Evolutionary conservation across 2,113 vertebrate species (phyloP), one percentile per base, ranked within the genome.

Genomic region (Lutjanus erythropterus): DNA sequence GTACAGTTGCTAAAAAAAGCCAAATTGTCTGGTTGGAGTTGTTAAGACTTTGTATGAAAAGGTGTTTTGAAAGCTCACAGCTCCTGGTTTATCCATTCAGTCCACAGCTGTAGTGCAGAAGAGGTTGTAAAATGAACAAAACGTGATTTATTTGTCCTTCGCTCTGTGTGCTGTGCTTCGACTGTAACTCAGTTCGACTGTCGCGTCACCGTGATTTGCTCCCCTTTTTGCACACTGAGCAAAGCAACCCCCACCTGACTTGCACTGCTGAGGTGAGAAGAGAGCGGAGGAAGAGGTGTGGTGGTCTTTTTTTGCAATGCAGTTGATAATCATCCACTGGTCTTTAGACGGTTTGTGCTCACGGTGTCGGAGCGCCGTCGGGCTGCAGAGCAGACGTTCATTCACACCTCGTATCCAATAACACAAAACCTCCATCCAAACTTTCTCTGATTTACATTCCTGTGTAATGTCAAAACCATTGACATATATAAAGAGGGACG

Each of bases 241-340:
- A 31, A 90, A 78, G 75, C 87, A 86, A 56, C 83, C 3, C 77
- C 25, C 39, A 25, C 4, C 44, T 5, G 25, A 49, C 27, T 70
- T 84, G 73, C 81, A 78, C 86, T 83, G 86, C 61, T 77, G 74
- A 67, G 42, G 39, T 72, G 35, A 68, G 76, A 74, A 59, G 69
- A 77, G 74, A 62, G 47, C n/a, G 42, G 78, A 80, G 65, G 59
- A 61, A 23, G 53, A 58, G 71, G 46, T 10, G 44, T n/a, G 69
- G 55, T 31, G 70, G 60, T 27, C 19, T 71, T 62, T 64, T 79
- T 81, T 91, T 83, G 86, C 89, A 92, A 93, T 93, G 93, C 94
- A 92, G 89, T 83, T 75, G 95, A 94, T 95, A 94, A 95, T 95
- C 94, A 52, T 86, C 78, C 84, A 25, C 69, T 68, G 69, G 68